Percentiles rank a stretch among this genome's conserved stretches.
These are phyloP conservation scores for Theonella swinhoei DNA, from an alignment of 37 sponge, comb jelly and placozoan genomes.

Conservation along the genomic window DNA sequence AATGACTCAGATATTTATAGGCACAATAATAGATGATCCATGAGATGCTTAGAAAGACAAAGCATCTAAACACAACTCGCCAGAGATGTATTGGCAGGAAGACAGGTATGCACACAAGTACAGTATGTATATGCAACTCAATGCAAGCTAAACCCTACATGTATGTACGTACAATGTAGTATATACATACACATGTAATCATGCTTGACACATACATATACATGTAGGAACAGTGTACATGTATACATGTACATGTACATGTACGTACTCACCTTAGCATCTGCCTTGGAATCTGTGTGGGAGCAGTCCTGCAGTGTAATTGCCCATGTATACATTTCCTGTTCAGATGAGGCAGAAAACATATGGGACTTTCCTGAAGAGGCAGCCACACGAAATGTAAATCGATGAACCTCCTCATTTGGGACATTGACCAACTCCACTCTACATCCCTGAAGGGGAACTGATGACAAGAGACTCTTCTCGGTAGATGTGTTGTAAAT, in stretches of 20 bases:
- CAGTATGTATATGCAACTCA: too few relatives aligned
- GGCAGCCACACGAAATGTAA: constrained; percentile 20
- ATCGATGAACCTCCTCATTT: background rate
- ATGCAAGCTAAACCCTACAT: too few relatives aligned
- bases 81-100: too few relatives aligned
- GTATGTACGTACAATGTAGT: too few relatives aligned
- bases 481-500: constrained; percentile 37
- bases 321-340: constrained; percentile 55
- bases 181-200: too few relatives aligned
- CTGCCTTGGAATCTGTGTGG: background rate
- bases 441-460: constrained; percentile 40
- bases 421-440: constrained; percentile 32
- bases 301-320: constrained; percentile 28
- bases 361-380: constrained; percentile 36
- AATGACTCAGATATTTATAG: too few relatives aligned
- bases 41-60: too few relatives aligned
- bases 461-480: constrained; percentile 33
- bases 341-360: constrained; percentile 43
- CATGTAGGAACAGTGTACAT: too few relatives aligned
- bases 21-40: too few relatives aligned
- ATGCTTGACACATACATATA: too few relatives aligned
- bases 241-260: background rate
- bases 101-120: too few relatives aligned
- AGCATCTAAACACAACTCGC: too few relatives aligned
- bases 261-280: constrained; percentile 2